Base-by-base conservation (phyloP, 2,888 invertebrate species). In the Nemapogon koenigi region DNA sequence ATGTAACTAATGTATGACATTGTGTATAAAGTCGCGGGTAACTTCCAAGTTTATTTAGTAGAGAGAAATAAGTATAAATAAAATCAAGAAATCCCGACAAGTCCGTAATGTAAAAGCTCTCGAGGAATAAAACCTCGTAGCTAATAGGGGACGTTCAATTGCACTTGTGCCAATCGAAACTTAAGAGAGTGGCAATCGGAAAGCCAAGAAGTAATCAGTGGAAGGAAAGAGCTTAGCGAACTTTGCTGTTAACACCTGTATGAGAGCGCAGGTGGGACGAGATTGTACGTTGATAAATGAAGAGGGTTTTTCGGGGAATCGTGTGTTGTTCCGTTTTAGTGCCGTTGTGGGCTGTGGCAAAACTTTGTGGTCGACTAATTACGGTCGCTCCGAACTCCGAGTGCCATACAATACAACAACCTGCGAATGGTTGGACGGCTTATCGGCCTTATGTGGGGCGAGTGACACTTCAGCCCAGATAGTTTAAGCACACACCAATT, bases 331-430 rank as follows among this genome's bases (percentile, higher is more conserved):
- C 4, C 17, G 31, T 31, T 31, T 31, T 15, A 4, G 31, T 31
- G 31, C 15, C 31, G 16, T n/a, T n/a, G n/a, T n/a, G n/a, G n/a
- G 31, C 31, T 31, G 31, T 17, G 42, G 48, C 49, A 49, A 57
- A 69, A 68, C 57, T 67, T 63, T 65, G 67, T 60, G 66, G 63
- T 50, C 55, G 52, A 58, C 62, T 70, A 70, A 70, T 71, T 68
- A 64, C 61, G 58, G 58, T 52, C 50, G 51, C 54, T 49, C 49
- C 54, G 53, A 52, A 18, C 29, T 22, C 16, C 14, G 39, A 25
- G 22, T 10, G 10, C 2, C 52, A 52, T 49, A 49, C 49, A 13
- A 53, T 53, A 53, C 50, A 44, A 52, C 55, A 56, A 60, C 56
- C 62, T 66, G 64, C 62, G 61, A 67, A 68, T 64, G 63, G 61